Conservation (phyloP, 2,888 invertebrate genomes). For the Amphiduros pacificus region DNA sequence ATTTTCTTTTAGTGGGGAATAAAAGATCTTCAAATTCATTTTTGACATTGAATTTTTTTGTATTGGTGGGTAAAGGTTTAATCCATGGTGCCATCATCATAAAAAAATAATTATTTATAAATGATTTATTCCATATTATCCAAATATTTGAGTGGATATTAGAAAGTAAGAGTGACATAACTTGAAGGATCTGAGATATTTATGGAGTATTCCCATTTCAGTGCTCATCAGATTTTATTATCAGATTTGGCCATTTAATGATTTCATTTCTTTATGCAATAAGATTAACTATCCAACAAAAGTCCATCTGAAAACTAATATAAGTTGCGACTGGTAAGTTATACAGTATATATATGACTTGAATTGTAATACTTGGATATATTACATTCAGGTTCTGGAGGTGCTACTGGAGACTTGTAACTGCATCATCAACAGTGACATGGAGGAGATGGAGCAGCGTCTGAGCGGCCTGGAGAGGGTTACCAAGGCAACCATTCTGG, state of each 20-base stretch:
- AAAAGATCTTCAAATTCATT: too few relatives aligned
- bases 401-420: conserved; percentile 50
- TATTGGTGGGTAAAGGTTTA: too few relatives aligned
- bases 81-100: too few relatives aligned
- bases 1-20: neutral
- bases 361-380: neutral
- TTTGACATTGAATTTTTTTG: too few relatives aligned
- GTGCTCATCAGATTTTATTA: neutral
- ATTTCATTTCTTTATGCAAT: too few relatives aligned
- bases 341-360: neutral
- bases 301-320: too few relatives aligned
- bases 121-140: too few relatives aligned
- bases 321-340: too few relatives aligned
- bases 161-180: neutral
- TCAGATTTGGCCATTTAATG: too few relatives aligned
- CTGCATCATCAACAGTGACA: conserved; percentile 37
- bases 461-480: conserved; percentile 51
- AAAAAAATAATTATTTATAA: too few relatives aligned
- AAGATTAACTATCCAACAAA: too few relatives aligned
- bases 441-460: conserved; percentile 43
- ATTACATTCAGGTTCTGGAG: conserved; percentile 50
- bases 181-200: too few relatives aligned
- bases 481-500: conserved; percentile 54
- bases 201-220: neutral
- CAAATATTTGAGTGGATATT: neutral